These are phyloP conservation scores for Salpingus planirostris DNA, from an alignment of 2,888 invertebrate species.

Conservation along the genomic window DNA sequence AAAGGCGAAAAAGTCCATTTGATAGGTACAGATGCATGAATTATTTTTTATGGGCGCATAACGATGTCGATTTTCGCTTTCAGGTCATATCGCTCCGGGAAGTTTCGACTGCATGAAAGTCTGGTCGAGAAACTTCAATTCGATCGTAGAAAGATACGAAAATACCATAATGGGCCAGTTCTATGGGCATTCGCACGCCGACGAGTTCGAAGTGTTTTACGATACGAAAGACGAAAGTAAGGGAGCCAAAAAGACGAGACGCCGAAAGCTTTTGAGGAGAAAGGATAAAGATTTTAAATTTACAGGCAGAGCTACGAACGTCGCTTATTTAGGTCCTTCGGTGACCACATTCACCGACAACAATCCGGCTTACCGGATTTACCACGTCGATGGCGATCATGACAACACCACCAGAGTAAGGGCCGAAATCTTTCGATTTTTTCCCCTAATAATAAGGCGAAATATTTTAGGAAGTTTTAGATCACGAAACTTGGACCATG, in stretches of 20 bases:
- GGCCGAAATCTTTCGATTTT: conserved; percentile 8
- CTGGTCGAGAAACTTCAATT: conserved; percentile 90
- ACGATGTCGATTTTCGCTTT: conserved; percentile 4
- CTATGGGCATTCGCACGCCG: conserved; percentile 88
- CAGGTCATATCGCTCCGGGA: conserved; percentile 89
- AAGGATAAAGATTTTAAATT: conserved; percentile 20
- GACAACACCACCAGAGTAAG: conserved; percentile 67
- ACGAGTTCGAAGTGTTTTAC: conserved; percentile 90
- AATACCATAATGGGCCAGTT: conserved; percentile 84
- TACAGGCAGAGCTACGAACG: conserved; percentile 65
- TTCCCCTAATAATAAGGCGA: neutral
- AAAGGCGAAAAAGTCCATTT: conserved; percentile 94
- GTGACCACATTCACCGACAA: conserved; percentile 86
- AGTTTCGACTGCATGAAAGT: conserved; percentile 85
- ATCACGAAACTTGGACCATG: conserved; percentile 94
- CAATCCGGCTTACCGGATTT: conserved; percentile 93
- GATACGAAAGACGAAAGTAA: conserved; percentile 67
- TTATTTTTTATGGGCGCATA: neutral
- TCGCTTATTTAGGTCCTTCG: conserved; percentile 89
- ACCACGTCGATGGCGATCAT: conserved; percentile 89
- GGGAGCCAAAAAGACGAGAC: conserved; percentile 23
- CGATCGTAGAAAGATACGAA: conserved; percentile 79
- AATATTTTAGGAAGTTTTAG: conserved; percentile 67
- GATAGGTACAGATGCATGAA: conserved; percentile 55
- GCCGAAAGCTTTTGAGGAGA: conserved; percentile 16